Conservation (phyloP, 2,888 invertebrate genomes). For the Adela reaumurella region DNA sequence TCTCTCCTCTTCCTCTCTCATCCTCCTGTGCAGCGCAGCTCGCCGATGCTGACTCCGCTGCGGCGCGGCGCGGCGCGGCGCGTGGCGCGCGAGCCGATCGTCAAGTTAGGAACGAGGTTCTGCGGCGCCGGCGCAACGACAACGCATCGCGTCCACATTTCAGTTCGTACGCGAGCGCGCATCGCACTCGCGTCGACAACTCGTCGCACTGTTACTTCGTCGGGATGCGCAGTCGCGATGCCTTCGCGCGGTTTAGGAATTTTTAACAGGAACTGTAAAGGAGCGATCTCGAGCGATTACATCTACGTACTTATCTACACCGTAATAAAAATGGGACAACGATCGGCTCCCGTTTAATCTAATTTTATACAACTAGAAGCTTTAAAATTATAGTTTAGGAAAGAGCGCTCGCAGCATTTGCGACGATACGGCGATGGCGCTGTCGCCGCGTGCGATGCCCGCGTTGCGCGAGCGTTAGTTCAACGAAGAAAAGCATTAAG, state of each 20-base stretch:
- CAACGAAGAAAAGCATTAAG: slow-evolving; percentile 55
- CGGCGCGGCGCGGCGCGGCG: slow-evolving; percentile 3
- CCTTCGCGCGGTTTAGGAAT: slow-evolving; percentile 12
- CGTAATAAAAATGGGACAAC: slow-evolving; percentile 23
- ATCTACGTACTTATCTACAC: slow-evolving; percentile 11
- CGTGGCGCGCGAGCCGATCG: slow-evolving; percentile 8
- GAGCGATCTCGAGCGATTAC: slow-evolving; percentile 13
- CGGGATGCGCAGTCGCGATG: slow-evolving; percentile 3
- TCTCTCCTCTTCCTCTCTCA: background rate
- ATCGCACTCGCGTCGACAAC: background rate
- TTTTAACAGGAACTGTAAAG: slow-evolving; percentile 15
- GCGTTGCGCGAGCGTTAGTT: slow-evolving; percentile 27
- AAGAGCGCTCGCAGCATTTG: slow-evolving; percentile 31
- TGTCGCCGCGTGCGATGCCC: background rate
- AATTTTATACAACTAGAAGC: slow-evolving; percentile 51
- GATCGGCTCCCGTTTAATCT: slow-evolving; percentile 42
- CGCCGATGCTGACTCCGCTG: background rate
- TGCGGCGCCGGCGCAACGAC: background rate
- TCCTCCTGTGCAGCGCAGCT: background rate
- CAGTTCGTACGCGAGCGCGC: background rate
- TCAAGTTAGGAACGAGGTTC: background rate
- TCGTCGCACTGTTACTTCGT: slow-evolving; percentile 1
- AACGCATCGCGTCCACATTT: too few relatives aligned
- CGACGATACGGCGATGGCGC: background rate
- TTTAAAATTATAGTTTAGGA: slow-evolving; percentile 53